Conservation (phyloP, 1,140 invertebrate genomes). For the Atopsyche davidsoni region DNA sequence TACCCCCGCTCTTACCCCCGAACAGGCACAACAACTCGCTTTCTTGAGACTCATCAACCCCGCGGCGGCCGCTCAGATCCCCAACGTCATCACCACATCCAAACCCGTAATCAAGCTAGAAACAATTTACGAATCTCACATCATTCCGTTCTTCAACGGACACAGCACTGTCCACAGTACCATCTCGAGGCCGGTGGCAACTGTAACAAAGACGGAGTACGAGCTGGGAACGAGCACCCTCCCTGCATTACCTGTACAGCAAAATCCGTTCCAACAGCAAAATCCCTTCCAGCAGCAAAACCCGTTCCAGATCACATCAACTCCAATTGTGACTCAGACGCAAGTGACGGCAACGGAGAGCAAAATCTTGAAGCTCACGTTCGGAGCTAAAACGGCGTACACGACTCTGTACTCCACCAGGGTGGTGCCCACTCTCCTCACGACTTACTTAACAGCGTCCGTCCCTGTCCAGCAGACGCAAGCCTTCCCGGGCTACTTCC, state of each 20-base stretch:
- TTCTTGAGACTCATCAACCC: constrained; percentile 66
- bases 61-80: constrained; percentile 52
- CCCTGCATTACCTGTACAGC: constrained; percentile 48
- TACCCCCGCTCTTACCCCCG: constrained; percentile 54
- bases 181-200: constrained; percentile 66
- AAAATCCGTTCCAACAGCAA: constrained; percentile 47
- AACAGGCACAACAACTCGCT: constrained; percentile 70
- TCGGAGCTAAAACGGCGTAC: constrained; percentile 81
- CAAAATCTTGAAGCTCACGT: constrained; percentile 77
- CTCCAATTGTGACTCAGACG: constrained; percentile 72
- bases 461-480: constrained; percentile 65
- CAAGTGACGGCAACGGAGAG: constrained; percentile 74
- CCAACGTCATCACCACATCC: constrained; percentile 68
- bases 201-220: constrained; percentile 69
- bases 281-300: constrained; percentile 46
- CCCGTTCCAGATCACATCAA: constrained; percentile 73
- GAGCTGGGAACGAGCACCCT: constrained; percentile 68
- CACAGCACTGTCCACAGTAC: constrained; percentile 69
- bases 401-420: constrained; percentile 81
- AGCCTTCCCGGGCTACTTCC: constrained; percentile 65
- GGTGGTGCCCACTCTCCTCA: constrained; percentile 75
- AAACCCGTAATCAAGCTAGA: constrained; percentile 68
- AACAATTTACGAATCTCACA: constrained; percentile 74
- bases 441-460: constrained; percentile 73
- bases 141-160: constrained; percentile 69